Conservation (phyloP, 2,797 vertebrate genomes). For the Chiroxiphia lanceolata region DNA sequence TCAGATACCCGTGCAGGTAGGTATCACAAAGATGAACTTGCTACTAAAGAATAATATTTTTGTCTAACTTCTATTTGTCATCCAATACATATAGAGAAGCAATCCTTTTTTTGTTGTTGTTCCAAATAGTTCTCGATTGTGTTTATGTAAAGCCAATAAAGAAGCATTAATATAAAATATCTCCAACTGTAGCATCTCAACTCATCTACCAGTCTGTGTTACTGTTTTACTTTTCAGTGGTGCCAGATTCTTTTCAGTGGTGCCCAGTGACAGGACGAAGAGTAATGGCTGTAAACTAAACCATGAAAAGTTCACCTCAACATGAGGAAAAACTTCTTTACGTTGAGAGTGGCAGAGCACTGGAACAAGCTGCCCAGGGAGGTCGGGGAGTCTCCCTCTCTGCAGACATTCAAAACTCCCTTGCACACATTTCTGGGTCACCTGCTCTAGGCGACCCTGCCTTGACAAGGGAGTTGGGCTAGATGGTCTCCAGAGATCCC, state of each 20-base stretch:
- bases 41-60: neutral
- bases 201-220: neutral
- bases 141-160: neutral
- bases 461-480: neutral
- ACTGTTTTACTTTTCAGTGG: neutral
- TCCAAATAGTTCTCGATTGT: neutral
- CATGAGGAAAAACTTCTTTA: neutral
- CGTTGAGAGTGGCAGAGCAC: neutral
- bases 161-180: neutral
- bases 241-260: neutral
- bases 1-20: neutral
- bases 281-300: neutral
- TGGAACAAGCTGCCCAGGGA: neutral
- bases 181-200: neutral
- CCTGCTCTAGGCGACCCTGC: neutral
- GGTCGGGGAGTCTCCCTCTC: neutral
- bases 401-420: neutral
- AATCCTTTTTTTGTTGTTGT: neutral
- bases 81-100: neutral
- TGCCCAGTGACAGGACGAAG: neutral
- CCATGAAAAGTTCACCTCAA: neutral
- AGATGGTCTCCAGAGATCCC: neutral
- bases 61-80: neutral
- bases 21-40: neutral
- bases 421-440: neutral